Percentiles rank a stretch among this genome's conserved stretches.
Conservation (phyloP, 2,113 vertebrate genomes). For the Puffinus mauretanicus region DNA sequence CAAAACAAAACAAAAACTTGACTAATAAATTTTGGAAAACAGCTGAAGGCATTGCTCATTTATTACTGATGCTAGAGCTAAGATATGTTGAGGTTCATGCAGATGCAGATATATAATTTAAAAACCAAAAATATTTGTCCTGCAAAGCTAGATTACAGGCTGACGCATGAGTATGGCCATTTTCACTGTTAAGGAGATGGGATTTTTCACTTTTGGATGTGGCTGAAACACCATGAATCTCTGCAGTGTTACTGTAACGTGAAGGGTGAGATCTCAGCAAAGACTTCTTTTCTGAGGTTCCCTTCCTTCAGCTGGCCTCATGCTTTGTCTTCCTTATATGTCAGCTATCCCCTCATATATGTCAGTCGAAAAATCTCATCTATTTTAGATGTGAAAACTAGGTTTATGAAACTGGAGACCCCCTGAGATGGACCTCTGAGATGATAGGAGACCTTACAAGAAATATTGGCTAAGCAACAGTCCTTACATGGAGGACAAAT, state of each 20-base stretch:
- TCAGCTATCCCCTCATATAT: not conserved
- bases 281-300: not conserved
- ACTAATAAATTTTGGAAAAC: not conserved
- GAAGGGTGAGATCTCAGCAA: not conserved
- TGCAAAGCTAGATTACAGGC: not conserved
- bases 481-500: not conserved
- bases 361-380: not conserved
- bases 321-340: not conserved
- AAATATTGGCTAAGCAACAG: not conserved
- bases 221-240: not conserved
- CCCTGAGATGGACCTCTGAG: not conserved
- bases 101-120: not conserved
- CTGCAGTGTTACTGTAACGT: not conserved
- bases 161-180: not conserved
- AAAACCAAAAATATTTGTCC: not conserved
- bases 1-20: not conserved
- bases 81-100: not conserved
- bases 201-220: not conserved
- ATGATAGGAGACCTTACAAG: not conserved
- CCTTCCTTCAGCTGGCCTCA: not conserved
- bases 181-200: not conserved
- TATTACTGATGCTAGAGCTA: not conserved
- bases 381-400: not conserved
- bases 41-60: not conserved
- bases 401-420: not conserved